Base-by-base conservation (phyloP, 2,888 invertebrate species). In the Acronicta aceris region DNA sequence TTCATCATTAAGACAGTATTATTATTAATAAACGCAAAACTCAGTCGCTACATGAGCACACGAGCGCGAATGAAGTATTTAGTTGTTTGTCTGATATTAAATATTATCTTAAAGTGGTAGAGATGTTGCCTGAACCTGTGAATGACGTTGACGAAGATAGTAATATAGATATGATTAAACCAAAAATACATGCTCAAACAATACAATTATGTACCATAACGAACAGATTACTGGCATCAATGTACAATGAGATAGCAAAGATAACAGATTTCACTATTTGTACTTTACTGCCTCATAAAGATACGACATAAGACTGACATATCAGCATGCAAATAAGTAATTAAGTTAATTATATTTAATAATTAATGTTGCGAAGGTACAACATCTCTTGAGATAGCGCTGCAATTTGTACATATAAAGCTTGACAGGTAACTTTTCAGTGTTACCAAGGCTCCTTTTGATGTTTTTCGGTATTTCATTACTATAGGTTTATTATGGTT, bases 321-420 rank as follows among this genome's bases (percentile, higher is more conserved):
- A 68, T 68, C 67, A 13, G 12, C 52, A 30, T 54, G 16, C 21
- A 72, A 66, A 51, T 66, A 68, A 57, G 49, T 25, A 10, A 43
- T 27, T 71, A 10, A 40, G 49, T 43, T 42, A 25, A 55, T 46
- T 51, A 38, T 42, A 42, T 42, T 51, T 42, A 52, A 46, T 71
- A 36, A 47, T 40, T 2, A 25, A 42, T 27, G 27, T 41, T 50
- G 27, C 27, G 41, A n/a, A 13, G 13, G n/a, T n/a, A n/a, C n/a
- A n/a, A n/a, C n/a, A 41, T 15, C 30, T 10, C 9, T 10, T 17
- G 16, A 6, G 42, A 42, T 21, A 17, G 21, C 10, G 12, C 2
- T 38, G n/a, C 6, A 13, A 36, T 2, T 36, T 21, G 38, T 38
- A 6, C 9, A 10, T 36, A 13, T 36, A 6, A 38, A 2, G 7